Conservation (phyloP, 1,140 invertebrate genomes). For the Lepidurus couesii region DNA sequence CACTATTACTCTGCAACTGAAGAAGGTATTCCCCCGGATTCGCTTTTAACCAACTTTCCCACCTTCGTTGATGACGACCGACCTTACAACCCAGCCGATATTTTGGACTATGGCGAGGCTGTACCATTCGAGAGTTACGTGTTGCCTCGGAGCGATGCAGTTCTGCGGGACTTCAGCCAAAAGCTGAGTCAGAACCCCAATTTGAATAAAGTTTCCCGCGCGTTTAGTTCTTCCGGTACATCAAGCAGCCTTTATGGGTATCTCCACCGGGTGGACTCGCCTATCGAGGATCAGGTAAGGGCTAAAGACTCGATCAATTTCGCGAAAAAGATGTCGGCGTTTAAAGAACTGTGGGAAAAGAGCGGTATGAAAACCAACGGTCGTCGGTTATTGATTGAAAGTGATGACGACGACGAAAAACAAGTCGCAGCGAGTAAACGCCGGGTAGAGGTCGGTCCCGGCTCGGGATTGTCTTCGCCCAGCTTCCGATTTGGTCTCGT, state of each 20-base stretch:
- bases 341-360: constrained; percentile 33
- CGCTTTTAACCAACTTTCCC: background rate
- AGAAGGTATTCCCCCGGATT: background rate
- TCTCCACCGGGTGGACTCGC: background rate
- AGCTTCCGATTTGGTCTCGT: constrained; percentile 5
- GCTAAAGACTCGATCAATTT: background rate
- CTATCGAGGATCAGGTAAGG: background rate
- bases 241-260: background rate
- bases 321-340: constrained; percentile 23
- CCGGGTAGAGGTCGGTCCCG: constrained; percentile 14
- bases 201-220: constrained; percentile 28
- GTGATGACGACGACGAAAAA: constrained; percentile 29
- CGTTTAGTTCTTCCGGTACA: constrained; percentile 3
- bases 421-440: background rate
- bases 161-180: constrained; percentile 28
- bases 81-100: background rate
- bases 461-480: constrained; percentile 26
- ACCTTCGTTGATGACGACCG: background rate
- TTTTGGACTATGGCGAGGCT: background rate
- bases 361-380: background rate
- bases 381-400: constrained; percentile 21
- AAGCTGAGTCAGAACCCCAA: constrained; percentile 24
- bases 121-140: background rate
- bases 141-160: constrained; percentile 22
- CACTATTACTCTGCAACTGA: background rate